Evolutionary conservation across 2,888 invertebrate genomes (phyloP).

Genomic region (Gymnosoma rotundatum): DNA sequence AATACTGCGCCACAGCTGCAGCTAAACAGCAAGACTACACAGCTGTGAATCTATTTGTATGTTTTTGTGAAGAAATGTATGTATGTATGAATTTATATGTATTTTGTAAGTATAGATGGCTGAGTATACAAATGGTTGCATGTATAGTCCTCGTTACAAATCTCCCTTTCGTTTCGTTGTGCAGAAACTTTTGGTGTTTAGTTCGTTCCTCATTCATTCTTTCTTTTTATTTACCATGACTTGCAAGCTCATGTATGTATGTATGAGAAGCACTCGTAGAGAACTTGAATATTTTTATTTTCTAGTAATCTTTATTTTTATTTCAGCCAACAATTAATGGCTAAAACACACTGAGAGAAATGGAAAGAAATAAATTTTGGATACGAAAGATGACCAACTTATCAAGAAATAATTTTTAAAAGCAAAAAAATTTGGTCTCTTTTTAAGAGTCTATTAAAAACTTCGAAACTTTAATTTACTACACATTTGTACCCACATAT

Average conservation of each 20-base stretch:
- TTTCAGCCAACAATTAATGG: conserved; percentile 37
- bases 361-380: neutral
- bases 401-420: too few species aligned
- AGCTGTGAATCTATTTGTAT: conserved; percentile 6
- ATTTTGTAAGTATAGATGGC: too few species aligned
- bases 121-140: neutral
- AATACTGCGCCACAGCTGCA: conserved; percentile 44
- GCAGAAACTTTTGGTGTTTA: conserved; percentile 36
- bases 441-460: too few species aligned
- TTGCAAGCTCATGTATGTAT: conserved; percentile 57
- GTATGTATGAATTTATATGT: too few species aligned
- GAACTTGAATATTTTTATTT: conserved; percentile 60
- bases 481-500: too few species aligned
- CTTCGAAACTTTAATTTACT: too few species aligned
- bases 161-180: conserved; percentile 67
- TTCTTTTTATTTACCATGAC: conserved; percentile 57
- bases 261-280: conserved; percentile 55
- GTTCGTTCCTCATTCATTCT: conserved; percentile 40
- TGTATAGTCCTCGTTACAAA: conserved; percentile 38
- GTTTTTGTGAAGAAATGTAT: neutral
- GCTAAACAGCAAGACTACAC: conserved; percentile 14
- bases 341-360: conserved; percentile 39
- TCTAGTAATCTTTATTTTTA: conserved; percentile 29
- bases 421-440: too few species aligned
- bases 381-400: too few species aligned